Percentiles rank a stretch among this genome's conserved stretches.
Evolutionary conservation across 1,140 invertebrate genomes (phyloP).

Genomic region (Drosophila ohnishii): DNA sequence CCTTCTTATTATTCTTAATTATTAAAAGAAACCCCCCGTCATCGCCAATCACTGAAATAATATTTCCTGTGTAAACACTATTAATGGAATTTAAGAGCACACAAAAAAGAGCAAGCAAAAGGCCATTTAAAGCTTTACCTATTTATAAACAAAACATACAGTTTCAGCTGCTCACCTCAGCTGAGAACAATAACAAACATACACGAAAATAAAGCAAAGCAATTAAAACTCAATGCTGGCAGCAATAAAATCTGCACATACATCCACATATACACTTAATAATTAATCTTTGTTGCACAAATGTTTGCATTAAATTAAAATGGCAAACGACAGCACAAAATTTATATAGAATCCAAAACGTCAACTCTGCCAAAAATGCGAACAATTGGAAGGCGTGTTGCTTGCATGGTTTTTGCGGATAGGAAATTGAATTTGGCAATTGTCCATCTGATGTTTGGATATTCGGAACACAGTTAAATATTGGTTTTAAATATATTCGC

Average conservation of each 20-base stretch:
- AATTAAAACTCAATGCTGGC: conserved; percentile 53
- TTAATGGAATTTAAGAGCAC: background rate
- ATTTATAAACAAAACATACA: conserved; percentile 10
- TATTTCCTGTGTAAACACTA: conserved; percentile 1
- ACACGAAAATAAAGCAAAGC: conserved; percentile 39
- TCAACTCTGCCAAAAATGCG: conserved; percentile 16
- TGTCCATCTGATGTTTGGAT: conserved; percentile 23
- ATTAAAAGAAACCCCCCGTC: background rate
- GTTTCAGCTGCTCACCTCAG: conserved; percentile 14
- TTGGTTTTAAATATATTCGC: conserved; percentile 60
- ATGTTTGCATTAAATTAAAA: conserved; percentile 75
- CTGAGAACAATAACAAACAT: background rate
- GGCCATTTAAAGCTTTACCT: background rate
- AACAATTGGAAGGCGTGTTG: conserved; percentile 46
- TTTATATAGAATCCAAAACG: conserved; percentile 22
- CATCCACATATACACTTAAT: conserved; percentile 43
- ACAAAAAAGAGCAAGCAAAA: conserved; percentile 1
- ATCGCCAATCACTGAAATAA: conserved; percentile 3
- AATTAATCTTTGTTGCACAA: conserved; percentile 62
- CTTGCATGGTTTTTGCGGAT: conserved; percentile 43
- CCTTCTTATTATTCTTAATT: background rate
- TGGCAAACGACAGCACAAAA: conserved; percentile 51
- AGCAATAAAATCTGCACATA: conserved; percentile 28
- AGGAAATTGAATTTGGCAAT: conserved; percentile 64
- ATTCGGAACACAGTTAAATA: conserved; percentile 46